phyloP scores from a whole-genome alignment of 1,140 invertebrate genomes.

The Hermatobates lingyangjiaoensis region DNA sequence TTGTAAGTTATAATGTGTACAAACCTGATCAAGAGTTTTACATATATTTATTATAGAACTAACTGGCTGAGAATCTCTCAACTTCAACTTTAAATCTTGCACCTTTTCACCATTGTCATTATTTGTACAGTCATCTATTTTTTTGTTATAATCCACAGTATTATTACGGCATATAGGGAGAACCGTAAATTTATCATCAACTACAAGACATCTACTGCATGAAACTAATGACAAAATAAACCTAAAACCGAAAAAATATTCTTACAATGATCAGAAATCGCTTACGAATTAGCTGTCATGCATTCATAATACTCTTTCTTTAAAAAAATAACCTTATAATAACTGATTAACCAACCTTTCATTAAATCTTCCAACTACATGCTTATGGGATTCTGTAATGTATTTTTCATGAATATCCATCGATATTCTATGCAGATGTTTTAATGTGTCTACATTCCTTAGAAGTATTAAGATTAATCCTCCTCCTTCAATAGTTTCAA shows the following conservation, averaged over 20 bases:
- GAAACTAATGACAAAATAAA: conserved; percentile 82
- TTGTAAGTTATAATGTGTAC: too few species aligned
- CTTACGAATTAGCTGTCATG: neutral
- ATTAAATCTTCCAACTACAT: conserved; percentile 88
- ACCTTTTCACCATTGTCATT: too few species aligned
- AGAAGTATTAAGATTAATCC: conserved; percentile 78
- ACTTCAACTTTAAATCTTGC: conserved; percentile 45
- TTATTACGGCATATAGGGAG: conserved; percentile 87
- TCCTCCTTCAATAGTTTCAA: conserved; percentile 97
- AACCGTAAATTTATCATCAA: conserved; percentile 84
- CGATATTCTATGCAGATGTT: conserved; percentile 87
- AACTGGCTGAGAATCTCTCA: conserved; percentile 77
- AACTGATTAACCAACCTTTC: conserved; percentile 48
- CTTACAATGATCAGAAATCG: neutral
- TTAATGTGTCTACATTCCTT: conserved; percentile 66
- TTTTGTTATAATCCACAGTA: too few species aligned
- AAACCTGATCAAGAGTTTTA: conserved; percentile 78
- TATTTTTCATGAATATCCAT: conserved; percentile 98
- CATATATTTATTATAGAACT: conserved; percentile 78
- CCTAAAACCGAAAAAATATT: conserved; percentile 29
- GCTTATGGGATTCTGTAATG: conserved; percentile 83
- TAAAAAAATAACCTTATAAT: conserved; percentile 3
- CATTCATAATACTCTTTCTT: neutral
- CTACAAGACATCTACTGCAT: conserved; percentile 72
- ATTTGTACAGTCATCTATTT: too few species aligned